Conservation (phyloP, 2,113 vertebrate genomes). For the Glaucomys volans region DNA sequence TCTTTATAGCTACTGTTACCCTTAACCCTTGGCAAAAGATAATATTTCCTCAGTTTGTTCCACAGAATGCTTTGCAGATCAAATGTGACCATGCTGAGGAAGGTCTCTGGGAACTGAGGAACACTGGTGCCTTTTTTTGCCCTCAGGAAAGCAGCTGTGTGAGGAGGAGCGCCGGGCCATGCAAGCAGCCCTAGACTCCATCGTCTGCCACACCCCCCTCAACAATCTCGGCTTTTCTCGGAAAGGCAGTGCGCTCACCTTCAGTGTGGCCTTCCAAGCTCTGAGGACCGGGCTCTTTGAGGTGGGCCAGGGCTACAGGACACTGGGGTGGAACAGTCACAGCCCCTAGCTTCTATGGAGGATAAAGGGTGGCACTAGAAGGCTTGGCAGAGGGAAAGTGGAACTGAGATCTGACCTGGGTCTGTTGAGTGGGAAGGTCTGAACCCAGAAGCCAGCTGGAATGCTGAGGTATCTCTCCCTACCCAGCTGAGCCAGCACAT, state of each 20-base stretch:
- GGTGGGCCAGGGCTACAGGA: conserved; percentile 84
- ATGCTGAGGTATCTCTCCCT: not conserved
- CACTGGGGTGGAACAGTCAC: not conserved
- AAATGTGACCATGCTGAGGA: not conserved
- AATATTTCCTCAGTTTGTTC: not conserved
- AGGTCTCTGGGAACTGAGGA: not conserved
- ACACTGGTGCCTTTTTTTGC: not conserved
- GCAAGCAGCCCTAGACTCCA: conserved; percentile 83
- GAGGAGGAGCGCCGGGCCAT: conserved; percentile 81
- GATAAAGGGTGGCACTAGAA: not conserved
- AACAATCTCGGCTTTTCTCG: conserved; percentile 93
- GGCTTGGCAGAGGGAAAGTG: not conserved
- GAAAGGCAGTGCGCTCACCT: conserved; percentile 93
- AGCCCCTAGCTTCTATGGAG: not conserved
- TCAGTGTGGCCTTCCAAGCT: conserved; percentile 95
- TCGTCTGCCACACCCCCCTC: conserved; percentile 87
- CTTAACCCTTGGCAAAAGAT: not conserved
- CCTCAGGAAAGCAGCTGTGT: conserved; percentile 83
- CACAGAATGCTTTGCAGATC: not conserved
- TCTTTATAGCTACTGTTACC: not conserved
- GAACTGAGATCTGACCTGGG: not conserved
- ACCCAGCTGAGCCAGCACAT: conserved; percentile 95
- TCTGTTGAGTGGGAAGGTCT: not conserved
- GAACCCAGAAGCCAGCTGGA: not conserved
- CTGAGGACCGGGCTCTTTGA: conserved; percentile 93